Base-by-base conservation (phyloP, 2,888 invertebrate species). In the Phengaris alcon region DNA sequence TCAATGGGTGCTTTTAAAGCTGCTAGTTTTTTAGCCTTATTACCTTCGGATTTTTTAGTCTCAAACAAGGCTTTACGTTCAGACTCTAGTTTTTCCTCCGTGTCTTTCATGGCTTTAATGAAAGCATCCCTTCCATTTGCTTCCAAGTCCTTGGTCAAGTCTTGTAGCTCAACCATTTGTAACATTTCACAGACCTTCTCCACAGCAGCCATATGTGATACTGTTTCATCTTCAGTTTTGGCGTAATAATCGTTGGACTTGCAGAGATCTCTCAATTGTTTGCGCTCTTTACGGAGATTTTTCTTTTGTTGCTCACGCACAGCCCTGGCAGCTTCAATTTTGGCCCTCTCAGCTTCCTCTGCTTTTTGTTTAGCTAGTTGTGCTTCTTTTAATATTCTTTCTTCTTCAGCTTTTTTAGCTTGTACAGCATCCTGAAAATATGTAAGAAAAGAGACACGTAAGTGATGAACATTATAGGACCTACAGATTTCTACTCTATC, bases 121-220 rank as follows among this genome's bases (percentile, higher is more conserved):
- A 97, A 97, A 0, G 95, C 95, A 44, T 94, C 89, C 77, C 95
- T 94, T 0, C 96, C 96, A 54, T 95, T 95, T 3, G 88, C 87
- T 82, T 95, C 95, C 76, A 97, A 86, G 75, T 95, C 94, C 79
- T 90, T 96, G 86, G 97, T 97, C 3, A 97, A 94, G 75, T 95
- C 95, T 86, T 97, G 97, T 75, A 98, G 85, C 86, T 97, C 97
- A 0, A 92, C 83, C 4, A 96, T 87, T 83, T 95, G 95, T 81
- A 97, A 94, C 76, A 95, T 91, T 90, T 99, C 98, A 87, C 98
- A 98, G 74, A 99, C 95, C 87, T 97, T 97, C 85, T 99, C 99
- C 4, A 98, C 95, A n/a, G 97, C 97, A 64, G 97, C 96, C 97
- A 99, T 97, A 84, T 98, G 96, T 73, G 95, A 92, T 2, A 99